Conservation (phyloP, 1,140 invertebrate species). For the Listronotus oregonensis region DNA sequence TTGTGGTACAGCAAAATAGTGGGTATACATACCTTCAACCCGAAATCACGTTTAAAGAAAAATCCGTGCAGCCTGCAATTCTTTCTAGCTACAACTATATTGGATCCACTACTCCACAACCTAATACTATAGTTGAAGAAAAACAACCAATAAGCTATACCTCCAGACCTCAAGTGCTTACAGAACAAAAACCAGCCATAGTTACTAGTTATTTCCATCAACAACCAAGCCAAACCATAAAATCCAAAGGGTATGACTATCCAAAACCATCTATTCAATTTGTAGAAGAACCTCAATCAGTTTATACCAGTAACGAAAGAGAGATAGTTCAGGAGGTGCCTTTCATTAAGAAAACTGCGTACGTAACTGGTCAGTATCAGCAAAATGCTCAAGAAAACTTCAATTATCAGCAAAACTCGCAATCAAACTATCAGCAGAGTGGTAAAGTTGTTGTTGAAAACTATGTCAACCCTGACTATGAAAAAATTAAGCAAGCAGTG, state of each 20-base stretch:
- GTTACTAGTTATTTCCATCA: slow-evolving; percentile 32
- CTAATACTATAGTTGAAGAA: slow-evolving; percentile 55
- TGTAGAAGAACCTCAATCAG: slow-evolving; percentile 51
- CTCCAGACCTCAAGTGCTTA: slow-evolving; percentile 36
- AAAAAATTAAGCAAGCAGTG: slow-evolving; percentile 20
- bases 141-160: slow-evolving; percentile 42
- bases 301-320: slow-evolving; percentile 1
- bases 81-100: neutral
- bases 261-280: slow-evolving; percentile 57
- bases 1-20: neutral
- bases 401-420: slow-evolving; percentile 3
- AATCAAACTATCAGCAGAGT: slow-evolving; percentile 1
- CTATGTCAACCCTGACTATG: slow-evolving; percentile 33
- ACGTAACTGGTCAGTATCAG: slow-evolving; percentile 56
- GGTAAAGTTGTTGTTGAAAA: slow-evolving; percentile 31
- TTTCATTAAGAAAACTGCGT: slow-evolving; percentile 59
- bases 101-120: slow-evolving; percentile 44
- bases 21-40: slow-evolving; percentile 7
- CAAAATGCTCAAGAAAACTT: slow-evolving; percentile 16
- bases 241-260: slow-evolving; percentile 57
- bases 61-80: neutral
- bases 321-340: slow-evolving; percentile 29
- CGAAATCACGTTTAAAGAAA: slow-evolving; percentile 24
- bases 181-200: slow-evolving; percentile 23
- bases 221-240: slow-evolving; percentile 27